Evolutionary conservation across 2,797 vertebrate species (phyloP).

Genomic region (Adelosebastes latens): DNA sequence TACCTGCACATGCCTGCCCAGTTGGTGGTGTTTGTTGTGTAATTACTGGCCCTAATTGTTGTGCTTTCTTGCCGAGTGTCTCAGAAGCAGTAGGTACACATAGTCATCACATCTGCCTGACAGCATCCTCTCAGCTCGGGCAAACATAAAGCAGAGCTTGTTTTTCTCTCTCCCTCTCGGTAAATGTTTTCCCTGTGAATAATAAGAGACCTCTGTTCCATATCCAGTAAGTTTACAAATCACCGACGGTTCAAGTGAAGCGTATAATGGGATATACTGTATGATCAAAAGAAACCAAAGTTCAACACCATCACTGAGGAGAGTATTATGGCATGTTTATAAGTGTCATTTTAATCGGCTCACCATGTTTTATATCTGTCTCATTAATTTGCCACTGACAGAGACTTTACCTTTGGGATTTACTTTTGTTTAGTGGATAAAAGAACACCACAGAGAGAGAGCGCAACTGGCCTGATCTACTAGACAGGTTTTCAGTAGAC

Average conservation of each 20-base stretch:
- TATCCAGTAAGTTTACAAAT: conserved; percentile 3
- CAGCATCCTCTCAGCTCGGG: neutral
- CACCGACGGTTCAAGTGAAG: neutral
- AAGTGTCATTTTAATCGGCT: conserved; percentile 8
- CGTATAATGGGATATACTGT: neutral
- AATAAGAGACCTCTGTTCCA: neutral
- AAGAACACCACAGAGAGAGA: neutral
- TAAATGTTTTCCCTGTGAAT: conserved; percentile 6
- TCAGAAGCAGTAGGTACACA: neutral
- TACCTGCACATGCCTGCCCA: neutral
- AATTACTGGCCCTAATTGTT: neutral
- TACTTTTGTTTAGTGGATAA: conserved; percentile 14
- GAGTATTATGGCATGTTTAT: neutral
- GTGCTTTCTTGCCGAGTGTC: neutral
- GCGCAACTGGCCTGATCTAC: neutral
- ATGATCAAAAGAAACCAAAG: neutral
- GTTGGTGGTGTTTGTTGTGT: neutral
- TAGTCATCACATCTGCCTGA: neutral
- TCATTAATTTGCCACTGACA: conserved; percentile 11
- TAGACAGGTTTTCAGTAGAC: neutral
- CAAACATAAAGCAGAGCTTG: neutral
- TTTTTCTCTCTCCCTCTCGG: neutral
- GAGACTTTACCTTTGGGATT: conserved; percentile 7
- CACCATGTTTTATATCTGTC: neutral
- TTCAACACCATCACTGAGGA: neutral